Conservation (phyloP, 35 echinoderm and acorn worm genomes). For the Acanthaster planci region DNA sequence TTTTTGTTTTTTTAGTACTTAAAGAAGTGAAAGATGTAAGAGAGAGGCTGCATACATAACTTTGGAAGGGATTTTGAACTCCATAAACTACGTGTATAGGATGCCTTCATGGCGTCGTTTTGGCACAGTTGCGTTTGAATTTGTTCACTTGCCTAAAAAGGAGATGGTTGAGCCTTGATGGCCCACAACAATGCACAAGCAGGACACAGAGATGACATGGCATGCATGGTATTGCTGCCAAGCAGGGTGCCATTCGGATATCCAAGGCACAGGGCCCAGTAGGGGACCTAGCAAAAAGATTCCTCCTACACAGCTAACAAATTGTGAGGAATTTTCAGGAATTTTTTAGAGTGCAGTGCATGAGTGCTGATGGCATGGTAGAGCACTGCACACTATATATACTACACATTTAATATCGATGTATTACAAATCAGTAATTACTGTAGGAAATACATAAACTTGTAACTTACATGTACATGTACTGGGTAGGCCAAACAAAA, state of each 20-base stretch:
- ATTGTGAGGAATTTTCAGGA: slow-evolving; percentile 6
- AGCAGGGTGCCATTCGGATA: neutral
- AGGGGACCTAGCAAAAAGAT: slow-evolving; percentile 12
- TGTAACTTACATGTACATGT: too few species aligned
- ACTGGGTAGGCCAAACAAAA: too few species aligned
- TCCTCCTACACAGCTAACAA: neutral
- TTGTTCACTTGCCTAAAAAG: slow-evolving; percentile 1
- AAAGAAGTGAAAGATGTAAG: too few species aligned
- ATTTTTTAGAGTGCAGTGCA: neutral
- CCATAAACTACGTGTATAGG: too few species aligned
- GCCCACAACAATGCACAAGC: slow-evolving; percentile 13
- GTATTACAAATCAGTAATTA: too few species aligned
- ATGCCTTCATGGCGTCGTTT: too few species aligned
- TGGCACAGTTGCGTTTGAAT: too few species aligned
- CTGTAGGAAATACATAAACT: too few species aligned
- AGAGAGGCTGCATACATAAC: too few species aligned
- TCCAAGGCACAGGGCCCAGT: slow-evolving; percentile 11
- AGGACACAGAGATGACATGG: neutral
- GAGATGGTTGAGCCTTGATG: neutral
- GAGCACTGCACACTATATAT: neutral
- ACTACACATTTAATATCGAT: too few species aligned
- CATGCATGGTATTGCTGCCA: neutral
- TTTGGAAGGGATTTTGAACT: too few species aligned
- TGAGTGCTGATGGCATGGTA: neutral
- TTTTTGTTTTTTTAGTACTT: too few species aligned